Evolutionary conservation across 2,113 vertebrate genomes (phyloP), one percentile per base, ranked within the genome.

Genomic region (Siphamia tubifer): DNA sequence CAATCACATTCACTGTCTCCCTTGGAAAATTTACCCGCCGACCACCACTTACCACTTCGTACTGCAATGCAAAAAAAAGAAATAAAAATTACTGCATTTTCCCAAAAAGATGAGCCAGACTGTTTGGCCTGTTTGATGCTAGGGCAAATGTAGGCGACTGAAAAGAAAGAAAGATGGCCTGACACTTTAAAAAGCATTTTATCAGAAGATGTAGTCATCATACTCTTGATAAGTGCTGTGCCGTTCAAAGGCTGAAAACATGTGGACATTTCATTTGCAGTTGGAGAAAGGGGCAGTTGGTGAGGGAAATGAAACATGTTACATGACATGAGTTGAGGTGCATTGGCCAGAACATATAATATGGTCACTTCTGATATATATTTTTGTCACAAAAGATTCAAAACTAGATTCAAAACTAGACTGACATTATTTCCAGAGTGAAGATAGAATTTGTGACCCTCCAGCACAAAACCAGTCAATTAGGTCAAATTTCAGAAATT

Each of bases 1-100:
- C 88, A 89, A 86, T 90, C 83, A 89, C 84, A 77, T 85, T 83
- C 80, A 61, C 55, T 13, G 47, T 74, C 80, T 80, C 52, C 51
- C 66, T 52, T 25, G 51, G 64, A 82, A 85, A 69, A 72, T 67
- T 3, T 81, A 32, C 51, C 74, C 6, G 5, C 23, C 44, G 28
- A 62, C 67, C 65, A 54, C 47, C 57, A 54, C 47, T n/a, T n/a
- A n/a, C n/a, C n/a, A n/a, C n/a, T n/a, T n/a, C 55, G 44, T 23
- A 44, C 34, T 42, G 38, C 35, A n/a, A n/a, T n/a, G n/a, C n/a
- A n/a, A n/a, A n/a, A n/a, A n/a, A n/a, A n/a, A n/a, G n/a, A n/a
- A n/a, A n/a, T n/a, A n/a, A n/a, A 74, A 55, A 68, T 71, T 48
- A 47, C 57, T 16, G 53, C 30, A 65, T 74, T 65, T 68, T 28